These are phyloP conservation scores for Xylocopa sonorina DNA, from an alignment of 1,140 invertebrate species.

Conservation along the genomic window DNA sequence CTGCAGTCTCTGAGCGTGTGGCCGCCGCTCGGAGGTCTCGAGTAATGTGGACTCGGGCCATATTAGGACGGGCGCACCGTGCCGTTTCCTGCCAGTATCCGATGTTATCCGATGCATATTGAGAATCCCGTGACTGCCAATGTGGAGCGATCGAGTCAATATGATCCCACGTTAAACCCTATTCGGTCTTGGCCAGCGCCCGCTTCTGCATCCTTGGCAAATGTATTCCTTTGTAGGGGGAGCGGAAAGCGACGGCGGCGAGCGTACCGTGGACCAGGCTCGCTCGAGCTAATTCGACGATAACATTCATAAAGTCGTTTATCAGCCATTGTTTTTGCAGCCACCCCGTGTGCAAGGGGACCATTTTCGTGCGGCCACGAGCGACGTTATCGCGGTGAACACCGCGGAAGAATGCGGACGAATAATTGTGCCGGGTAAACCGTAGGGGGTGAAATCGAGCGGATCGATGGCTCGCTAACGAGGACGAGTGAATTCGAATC, in stretches of 20 bases:
- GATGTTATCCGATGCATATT: slow-evolving; percentile 69
- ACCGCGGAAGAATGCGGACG: slow-evolving; percentile 4
- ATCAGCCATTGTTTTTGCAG: slow-evolving; percentile 37
- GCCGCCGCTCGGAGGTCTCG: slow-evolving; percentile 60
- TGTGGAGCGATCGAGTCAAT: slow-evolving; percentile 66
- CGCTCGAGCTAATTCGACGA: slow-evolving; percentile 16
- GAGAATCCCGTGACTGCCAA: slow-evolving; percentile 59
- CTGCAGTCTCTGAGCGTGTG: slow-evolving; percentile 51
- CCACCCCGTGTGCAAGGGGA: neutral
- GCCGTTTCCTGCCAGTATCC: slow-evolving; percentile 64
- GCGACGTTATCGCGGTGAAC: slow-evolving; percentile 9
- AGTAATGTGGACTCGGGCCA: slow-evolving; percentile 74
- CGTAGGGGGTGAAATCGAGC: neutral
- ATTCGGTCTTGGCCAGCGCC: slow-evolving; percentile 51
- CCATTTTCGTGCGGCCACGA: neutral
- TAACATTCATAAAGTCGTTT: slow-evolving; percentile 44
- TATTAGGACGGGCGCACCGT: slow-evolving; percentile 70
- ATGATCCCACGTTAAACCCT: slow-evolving; percentile 65
- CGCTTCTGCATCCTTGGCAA: slow-evolving; percentile 15
- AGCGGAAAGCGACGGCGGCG: neutral
- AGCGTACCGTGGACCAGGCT: neutral
- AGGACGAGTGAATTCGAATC: slow-evolving; percentile 7
- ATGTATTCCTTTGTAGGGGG: slow-evolving; percentile 39
- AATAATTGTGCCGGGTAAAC: slow-evolving; percentile 19
- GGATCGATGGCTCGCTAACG: slow-evolving; percentile 24